These are phyloP conservation scores for Drosophila rufa DNA, from an alignment of 1,140 invertebrate species.

Conservation along the genomic window DNA sequence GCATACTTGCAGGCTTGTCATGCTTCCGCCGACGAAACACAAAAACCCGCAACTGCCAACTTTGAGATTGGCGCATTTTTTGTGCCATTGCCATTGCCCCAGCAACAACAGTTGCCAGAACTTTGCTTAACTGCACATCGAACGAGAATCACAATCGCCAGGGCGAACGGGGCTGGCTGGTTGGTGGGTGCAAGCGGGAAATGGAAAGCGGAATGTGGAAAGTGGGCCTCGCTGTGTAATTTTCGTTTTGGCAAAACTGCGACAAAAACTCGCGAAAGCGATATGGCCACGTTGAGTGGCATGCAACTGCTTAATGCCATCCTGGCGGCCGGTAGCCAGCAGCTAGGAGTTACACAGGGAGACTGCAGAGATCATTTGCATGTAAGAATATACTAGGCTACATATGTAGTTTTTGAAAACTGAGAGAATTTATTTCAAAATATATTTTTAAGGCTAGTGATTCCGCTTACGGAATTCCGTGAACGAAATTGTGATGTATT, in stretches of 20 bases:
- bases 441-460: no score
- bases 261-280: conserved; percentile 50
- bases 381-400: no score
- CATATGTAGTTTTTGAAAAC: neutral
- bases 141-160: conserved; percentile 41
- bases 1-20: conserved; percentile 58
- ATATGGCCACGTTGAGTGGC: conserved; percentile 37
- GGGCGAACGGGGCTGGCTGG: conserved; percentile 10
- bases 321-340: conserved; percentile 19
- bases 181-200: conserved; percentile 5
- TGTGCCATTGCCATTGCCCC: conserved; percentile 15
- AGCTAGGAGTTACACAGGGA: conserved; percentile 3
- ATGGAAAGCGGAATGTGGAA: neutral
- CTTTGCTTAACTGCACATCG: conserved; percentile 61
- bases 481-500: no score
- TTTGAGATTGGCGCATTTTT: conserved; percentile 55
- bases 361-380: neutral
- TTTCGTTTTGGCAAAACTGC: conserved; percentile 26
- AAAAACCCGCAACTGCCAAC: conserved; percentile 48
- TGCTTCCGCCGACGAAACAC: conserved; percentile 38
- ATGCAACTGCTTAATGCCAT: conserved; percentile 68
- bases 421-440: neutral
- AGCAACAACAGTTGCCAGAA: conserved; percentile 38
- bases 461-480: no score
- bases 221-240: conserved; percentile 29